Conservation (phyloP, 2,888 invertebrate genomes). For the Margaritifera margaritifera region DNA sequence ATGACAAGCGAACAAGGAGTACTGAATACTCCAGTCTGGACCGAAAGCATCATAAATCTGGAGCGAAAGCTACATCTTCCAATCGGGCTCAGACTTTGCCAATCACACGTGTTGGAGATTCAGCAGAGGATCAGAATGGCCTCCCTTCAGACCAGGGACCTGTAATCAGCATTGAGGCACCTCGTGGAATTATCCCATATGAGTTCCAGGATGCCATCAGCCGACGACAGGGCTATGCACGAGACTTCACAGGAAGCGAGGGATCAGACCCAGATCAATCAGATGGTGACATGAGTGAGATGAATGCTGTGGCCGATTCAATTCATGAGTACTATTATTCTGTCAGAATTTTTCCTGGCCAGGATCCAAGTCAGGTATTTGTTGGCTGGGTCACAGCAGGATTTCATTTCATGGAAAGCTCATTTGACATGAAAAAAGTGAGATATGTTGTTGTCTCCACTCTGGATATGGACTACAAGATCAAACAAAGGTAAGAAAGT, state of each 20-base stretch:
- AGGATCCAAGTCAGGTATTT: constrained; percentile 94
- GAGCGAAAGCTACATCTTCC: constrained; percentile 34
- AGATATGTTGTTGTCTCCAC: constrained; percentile 69
- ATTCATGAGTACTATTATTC: constrained; percentile 99
- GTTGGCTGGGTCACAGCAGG: constrained; percentile 99
- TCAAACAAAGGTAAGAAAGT: constrained; percentile 75
- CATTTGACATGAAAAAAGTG: constrained; percentile 70
- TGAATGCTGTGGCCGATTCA: constrained; percentile 69
- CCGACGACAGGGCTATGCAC: constrained; percentile 32
- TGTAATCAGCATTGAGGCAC: constrained; percentile 50
- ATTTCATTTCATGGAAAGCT: constrained; percentile 76
- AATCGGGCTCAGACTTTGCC: constrained; percentile 37
- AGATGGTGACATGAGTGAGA: constrained; percentile 64
- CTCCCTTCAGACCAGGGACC: constrained; percentile 28
- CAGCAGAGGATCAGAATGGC: constrained; percentile 37
- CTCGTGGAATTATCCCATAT: constrained; percentile 61
- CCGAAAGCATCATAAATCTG: constrained; percentile 39
- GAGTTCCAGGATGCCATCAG: constrained; percentile 65
- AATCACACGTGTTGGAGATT: constrained; percentile 40
- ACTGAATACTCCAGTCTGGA: constrained; percentile 63
- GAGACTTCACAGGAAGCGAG: constrained; percentile 52
- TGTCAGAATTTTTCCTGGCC: constrained; percentile 89
- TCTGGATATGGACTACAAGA: constrained; percentile 79
- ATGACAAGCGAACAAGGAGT: constrained; percentile 54
- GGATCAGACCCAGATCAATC: constrained; percentile 64